A percentile compares a stretch with the other conserved stretches of the same genome.
These are phyloP conservation scores for Phalloptychus januarius DNA, from an alignment of 2,797 vertebrate species.

Conservation along the genomic window DNA sequence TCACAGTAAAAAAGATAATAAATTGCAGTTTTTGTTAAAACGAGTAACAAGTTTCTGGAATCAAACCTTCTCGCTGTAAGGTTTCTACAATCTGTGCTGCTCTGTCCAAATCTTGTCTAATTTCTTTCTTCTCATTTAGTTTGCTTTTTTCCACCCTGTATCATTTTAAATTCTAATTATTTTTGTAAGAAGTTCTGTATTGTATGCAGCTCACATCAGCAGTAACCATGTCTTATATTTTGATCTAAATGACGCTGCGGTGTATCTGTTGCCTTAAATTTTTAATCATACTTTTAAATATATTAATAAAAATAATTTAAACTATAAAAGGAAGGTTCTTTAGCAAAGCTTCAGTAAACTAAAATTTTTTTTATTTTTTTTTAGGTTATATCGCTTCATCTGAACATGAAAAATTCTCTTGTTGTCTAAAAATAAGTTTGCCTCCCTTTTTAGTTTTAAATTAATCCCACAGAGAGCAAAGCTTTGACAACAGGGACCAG, in stretches of 20 bases:
- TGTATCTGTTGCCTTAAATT: conserved; percentile 19
- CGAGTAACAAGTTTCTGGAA: neutral
- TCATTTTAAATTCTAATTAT: neutral
- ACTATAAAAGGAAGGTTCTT: neutral
- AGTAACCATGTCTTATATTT: conserved; percentile 9
- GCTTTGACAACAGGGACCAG: neutral
- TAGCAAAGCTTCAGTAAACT: neutral
- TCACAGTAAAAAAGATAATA: neutral
- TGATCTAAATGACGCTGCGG: conserved; percentile 8
- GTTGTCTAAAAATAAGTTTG: neutral
- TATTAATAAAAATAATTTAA: neutral
- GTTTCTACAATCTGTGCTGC: too few species aligned
- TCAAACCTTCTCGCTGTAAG: too few species aligned
- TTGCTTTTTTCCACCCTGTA: neutral
- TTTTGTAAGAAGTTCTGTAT: conserved; percentile 1
- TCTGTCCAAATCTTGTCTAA: too few species aligned
- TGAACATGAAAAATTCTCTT: neutral
- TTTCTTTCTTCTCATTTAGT: neutral
- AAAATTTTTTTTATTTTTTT: neutral
- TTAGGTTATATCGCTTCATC: neutral
- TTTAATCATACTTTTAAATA: conserved; percentile 2
- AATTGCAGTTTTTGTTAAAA: neutral
- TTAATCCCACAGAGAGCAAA: neutral
- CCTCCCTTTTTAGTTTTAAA: neutral
- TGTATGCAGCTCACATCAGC: conserved; percentile 14